phyloP scores from a whole-genome alignment of 1,140 invertebrate species.

The Drosophila fuyamai region DNA sequence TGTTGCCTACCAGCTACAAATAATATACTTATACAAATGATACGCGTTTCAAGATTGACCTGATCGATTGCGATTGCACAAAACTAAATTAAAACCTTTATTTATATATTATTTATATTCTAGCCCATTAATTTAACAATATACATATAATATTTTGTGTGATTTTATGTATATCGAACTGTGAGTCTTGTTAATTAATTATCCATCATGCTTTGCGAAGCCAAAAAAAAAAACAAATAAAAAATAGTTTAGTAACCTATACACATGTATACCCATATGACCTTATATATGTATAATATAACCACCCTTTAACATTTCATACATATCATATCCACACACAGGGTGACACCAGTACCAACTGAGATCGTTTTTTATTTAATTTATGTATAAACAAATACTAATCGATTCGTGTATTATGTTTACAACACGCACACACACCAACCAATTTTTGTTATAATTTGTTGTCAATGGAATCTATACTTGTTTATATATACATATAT shows the following conservation, averaged over 20 bases:
- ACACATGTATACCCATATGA: conserved; percentile 26
- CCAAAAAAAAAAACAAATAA: conserved; percentile 9
- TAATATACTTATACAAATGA: conserved; percentile 60
- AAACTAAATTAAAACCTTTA: conserved; percentile 45
- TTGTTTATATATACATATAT: conserved; percentile 5
- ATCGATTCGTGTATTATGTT: conserved; percentile 82
- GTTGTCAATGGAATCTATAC: conserved; percentile 39
- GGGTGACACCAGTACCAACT: conserved; percentile 35
- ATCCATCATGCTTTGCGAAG: conserved; percentile 39
- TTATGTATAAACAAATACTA: conserved; percentile 72
- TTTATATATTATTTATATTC: conserved; percentile 47
- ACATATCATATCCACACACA: conserved; percentile 37
- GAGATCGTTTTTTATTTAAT: conserved; percentile 47
- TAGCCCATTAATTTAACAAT: conserved; percentile 53
- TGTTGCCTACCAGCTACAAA: conserved; percentile 36
- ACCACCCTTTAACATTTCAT: conserved; percentile 28
- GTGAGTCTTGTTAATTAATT: conserved; percentile 29
- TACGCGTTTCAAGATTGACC: conserved; percentile 40
- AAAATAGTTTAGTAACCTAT: conserved; percentile 41
- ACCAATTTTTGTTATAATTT: conserved; percentile 48
- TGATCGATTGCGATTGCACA: conserved; percentile 70
- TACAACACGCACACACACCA: conserved; percentile 54
- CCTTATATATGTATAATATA: conserved; percentile 41
- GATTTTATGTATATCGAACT: conserved; percentile 43
- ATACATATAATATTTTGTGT: conserved; percentile 49